These are phyloP conservation scores for Rhynchophorus ferrugineus DNA, from an alignment of 1,140 invertebrate species.

Conservation along the genomic window DNA sequence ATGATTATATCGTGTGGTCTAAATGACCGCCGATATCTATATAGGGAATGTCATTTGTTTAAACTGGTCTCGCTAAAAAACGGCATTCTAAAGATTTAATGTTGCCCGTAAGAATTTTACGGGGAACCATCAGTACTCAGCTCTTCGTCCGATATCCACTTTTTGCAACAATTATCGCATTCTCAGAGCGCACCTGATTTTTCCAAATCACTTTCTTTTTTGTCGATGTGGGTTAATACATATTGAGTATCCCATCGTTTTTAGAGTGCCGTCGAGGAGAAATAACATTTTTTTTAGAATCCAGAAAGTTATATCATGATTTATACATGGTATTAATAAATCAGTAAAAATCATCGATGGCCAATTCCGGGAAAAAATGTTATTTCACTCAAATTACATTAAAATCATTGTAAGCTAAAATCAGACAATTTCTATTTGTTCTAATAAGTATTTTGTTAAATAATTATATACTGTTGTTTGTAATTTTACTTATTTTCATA, in stretches of 20 bases:
- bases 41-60: conserved; percentile 7
- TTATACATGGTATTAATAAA: background rate
- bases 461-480: too few species aligned
- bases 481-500: too few species aligned
- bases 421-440: background rate
- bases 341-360: too few species aligned
- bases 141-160: background rate
- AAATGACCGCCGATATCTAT: too few species aligned
- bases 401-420: conserved; percentile 6
- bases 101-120: background rate
- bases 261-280: background rate
- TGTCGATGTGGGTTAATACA: background rate
- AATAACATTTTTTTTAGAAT: background rate
- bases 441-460: background rate
- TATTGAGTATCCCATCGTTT: background rate
- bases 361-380: conserved; percentile 11
- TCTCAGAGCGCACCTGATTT: background rate
- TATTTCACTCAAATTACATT: background rate
- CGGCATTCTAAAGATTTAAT: conserved; percentile 7
- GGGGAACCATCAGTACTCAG: background rate
- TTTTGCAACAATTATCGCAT: background rate
- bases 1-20: too few species aligned
- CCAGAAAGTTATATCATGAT: background rate
- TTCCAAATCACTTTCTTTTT: background rate
- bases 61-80: background rate